Percentiles rank a stretch among this genome's conserved stretches.
These are phyloP conservation scores for Lepidocyrtinus sp. DNA, from an alignment of 2,888 invertebrate genomes.

Conservation along the genomic window DNA sequence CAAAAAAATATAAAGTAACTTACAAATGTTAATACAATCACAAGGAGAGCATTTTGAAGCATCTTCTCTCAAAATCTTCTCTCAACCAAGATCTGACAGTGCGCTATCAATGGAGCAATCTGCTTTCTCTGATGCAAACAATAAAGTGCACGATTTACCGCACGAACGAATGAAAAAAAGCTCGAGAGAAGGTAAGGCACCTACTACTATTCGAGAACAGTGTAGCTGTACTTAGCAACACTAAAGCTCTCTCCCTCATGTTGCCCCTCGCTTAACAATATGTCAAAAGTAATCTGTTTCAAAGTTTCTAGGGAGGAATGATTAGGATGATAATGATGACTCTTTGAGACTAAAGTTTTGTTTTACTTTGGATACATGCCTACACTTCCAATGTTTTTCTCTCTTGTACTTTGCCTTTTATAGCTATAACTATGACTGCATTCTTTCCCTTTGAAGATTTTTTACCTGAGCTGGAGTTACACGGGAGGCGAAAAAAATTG, in stretches of 20 bases:
- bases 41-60: conserved; percentile 8
- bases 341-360: conserved; percentile 11
- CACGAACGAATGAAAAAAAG: conserved; percentile 46
- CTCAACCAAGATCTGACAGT: conserved; percentile 48
- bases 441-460: conserved; percentile 1
- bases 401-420: conserved; percentile 16
- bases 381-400: conserved; percentile 21
- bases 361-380: conserved; percentile 43
- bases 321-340: background rate
- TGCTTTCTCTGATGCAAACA: conserved; percentile 40
- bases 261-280: conserved; percentile 8
- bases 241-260: background rate
- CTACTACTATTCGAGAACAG: background rate
- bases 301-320: background rate
- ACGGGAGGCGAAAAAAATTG: conserved; percentile 37
- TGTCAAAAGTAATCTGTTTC: conserved; percentile 2
- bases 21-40: background rate
- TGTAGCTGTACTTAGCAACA: background rate
- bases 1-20: conserved; percentile 17
- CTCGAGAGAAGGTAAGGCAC: conserved; percentile 9
- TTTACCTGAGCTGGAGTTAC: background rate
- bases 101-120: conserved; percentile 54
- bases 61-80: too few species aligned
- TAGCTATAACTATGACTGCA: conserved; percentile 2
- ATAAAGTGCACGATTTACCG: conserved; percentile 57